Conservation (phyloP, 2,797 vertebrate genomes). For the Sebastes alutus region DNA sequence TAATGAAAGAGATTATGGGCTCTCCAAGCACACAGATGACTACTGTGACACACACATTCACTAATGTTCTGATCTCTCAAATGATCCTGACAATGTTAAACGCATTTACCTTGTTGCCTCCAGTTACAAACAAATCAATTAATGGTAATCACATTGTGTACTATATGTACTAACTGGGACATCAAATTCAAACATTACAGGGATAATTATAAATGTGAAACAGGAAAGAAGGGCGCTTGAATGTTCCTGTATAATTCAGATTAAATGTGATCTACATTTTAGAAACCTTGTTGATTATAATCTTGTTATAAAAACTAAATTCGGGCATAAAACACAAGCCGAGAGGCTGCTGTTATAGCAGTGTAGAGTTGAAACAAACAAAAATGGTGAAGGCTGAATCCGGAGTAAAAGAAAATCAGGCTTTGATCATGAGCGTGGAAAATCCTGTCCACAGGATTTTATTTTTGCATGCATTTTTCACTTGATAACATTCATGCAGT, state of each 20-base stretch:
- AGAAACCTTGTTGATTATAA: conserved; percentile 60
- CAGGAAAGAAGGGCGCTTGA: conserved; percentile 16
- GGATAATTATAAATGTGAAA: conserved; percentile 44
- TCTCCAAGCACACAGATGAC: conserved; percentile 34
- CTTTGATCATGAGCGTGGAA: conserved; percentile 90
- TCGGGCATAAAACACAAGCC: conserved; percentile 52
- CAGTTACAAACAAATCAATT: conserved; percentile 50
- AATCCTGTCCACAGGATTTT: conserved; percentile 91
- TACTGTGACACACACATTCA: conserved; percentile 17
- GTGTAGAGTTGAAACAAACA: conserved; percentile 84
- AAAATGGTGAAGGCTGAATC: conserved; percentile 85
- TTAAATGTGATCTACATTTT: conserved; percentile 59
- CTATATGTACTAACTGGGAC: conserved; percentile 28
- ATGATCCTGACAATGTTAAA: conserved; percentile 46
- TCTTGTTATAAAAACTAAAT: conserved; percentile 67
- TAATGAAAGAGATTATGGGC: conserved; percentile 35
- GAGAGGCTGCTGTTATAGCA: conserved; percentile 68
- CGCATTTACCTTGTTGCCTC: conserved; percentile 42
- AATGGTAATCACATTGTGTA: conserved; percentile 15
- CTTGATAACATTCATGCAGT: conserved; percentile 90
- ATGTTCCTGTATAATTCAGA: conserved; percentile 52
- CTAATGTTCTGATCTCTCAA: conserved; percentile 38
- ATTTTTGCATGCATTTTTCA: conserved; percentile 90
- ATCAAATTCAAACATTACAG: conserved; percentile 37
- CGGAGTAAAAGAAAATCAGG: conserved; percentile 88